Evolutionary conservation across 2,113 vertebrate genomes (phyloP).

Genomic region (Psittacara wagleri): DNA sequence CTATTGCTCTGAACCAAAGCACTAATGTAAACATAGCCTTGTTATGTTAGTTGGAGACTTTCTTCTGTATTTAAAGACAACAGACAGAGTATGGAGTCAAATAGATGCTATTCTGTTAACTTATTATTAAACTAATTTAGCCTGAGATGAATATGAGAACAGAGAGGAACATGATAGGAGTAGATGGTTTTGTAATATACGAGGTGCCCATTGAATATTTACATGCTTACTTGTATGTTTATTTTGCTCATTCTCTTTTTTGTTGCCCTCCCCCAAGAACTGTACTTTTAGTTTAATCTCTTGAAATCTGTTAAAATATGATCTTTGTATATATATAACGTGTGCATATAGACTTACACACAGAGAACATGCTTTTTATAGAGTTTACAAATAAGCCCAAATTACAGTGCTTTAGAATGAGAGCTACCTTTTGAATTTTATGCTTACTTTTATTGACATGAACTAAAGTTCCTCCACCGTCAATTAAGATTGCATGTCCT

Average conservation of each 20-base stretch:
- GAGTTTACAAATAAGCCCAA: neutral
- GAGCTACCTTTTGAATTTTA: neutral
- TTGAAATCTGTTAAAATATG: neutral
- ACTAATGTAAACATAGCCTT: neutral
- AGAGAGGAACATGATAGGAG: neutral
- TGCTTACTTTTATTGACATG: neutral
- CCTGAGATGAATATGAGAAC: neutral
- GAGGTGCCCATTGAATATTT: neutral
- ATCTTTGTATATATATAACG: neutral
- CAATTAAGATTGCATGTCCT: neutral
- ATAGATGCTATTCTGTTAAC: neutral
- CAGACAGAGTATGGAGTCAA: neutral
- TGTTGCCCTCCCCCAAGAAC: fast-evolving
- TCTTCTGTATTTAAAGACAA: neutral
- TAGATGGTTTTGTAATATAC: neutral
- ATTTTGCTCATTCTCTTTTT: neutral
- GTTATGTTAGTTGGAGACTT: neutral
- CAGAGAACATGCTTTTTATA: neutral
- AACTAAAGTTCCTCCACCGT: neutral
- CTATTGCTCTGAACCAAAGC: neutral
- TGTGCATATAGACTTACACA: too few relatives aligned
- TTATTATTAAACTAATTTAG: neutral
- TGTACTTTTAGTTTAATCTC: neutral
- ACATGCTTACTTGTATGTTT: neutral
- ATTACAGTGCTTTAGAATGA: neutral